phyloP scores from a whole-genome alignment of 2,888 invertebrate species.

The Ceriagrion tenellum region DNA sequence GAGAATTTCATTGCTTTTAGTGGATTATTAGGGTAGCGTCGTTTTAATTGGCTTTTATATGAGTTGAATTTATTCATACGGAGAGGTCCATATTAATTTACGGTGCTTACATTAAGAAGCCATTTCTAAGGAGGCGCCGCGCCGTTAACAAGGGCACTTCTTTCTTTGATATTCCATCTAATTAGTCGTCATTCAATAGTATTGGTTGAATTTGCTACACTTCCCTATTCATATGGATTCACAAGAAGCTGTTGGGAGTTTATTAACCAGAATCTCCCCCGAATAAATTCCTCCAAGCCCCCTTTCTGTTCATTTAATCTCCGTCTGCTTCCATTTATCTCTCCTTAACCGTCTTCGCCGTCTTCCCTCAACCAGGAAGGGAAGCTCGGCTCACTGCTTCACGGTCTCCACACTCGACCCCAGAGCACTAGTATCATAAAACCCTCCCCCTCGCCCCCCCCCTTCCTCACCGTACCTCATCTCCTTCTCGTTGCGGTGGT shows the following conservation, averaged over 20 bases:
- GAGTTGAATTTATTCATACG: too few species aligned
- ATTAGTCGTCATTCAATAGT: not conserved
- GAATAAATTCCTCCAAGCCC: constrained; percentile 52
- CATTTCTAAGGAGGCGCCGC: not conserved
- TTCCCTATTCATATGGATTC: constrained; percentile 42
- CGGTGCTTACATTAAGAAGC: too few species aligned
- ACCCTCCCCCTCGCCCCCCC: not conserved
- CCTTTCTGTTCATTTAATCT: constrained; percentile 57
- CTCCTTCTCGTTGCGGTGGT: not conserved
- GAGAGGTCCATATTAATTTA: too few species aligned
- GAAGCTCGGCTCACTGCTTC: not conserved
- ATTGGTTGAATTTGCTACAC: not conserved
- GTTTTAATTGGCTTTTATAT: too few species aligned
- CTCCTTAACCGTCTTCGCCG: constrained; percentile 15
- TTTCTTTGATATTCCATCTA: not conserved
- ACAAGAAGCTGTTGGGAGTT: not conserved
- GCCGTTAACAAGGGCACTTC: not conserved
- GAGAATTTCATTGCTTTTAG: too few species aligned
- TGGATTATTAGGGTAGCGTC: too few species aligned
- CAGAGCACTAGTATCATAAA: not conserved
- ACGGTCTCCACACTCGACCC: not conserved
- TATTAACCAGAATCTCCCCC: constrained; percentile 48
- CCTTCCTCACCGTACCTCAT: not conserved
- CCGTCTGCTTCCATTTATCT: constrained; percentile 45
- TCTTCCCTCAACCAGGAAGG: not conserved